These are phyloP conservation scores for Oryzias celebensis DNA, from an alignment of 2,113 vertebrate species.

Conservation along the genomic window DNA sequence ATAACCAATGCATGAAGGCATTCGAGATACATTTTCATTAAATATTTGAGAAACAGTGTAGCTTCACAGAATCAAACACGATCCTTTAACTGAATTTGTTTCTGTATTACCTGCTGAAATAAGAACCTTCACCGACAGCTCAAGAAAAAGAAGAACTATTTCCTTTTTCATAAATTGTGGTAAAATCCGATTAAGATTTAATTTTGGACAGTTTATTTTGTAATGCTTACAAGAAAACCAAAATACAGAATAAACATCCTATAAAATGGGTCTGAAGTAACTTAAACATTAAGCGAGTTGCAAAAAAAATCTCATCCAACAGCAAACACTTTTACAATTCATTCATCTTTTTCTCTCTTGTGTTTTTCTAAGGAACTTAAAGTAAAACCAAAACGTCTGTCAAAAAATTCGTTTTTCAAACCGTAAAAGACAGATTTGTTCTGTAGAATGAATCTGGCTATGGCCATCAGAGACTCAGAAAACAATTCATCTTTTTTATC, in stretches of 20 bases:
- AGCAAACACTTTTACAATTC: background rate
- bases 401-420: background rate
- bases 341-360: background rate
- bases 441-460: background rate
- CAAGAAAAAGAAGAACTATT: too few relatives aligned
- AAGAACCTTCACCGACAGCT: background rate
- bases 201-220: background rate
- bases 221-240: too few relatives aligned
- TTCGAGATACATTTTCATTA: slow-evolving; percentile 1
- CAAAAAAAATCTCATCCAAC: background rate
- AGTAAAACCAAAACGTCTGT: too few relatives aligned
- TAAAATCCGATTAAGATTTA: background rate
- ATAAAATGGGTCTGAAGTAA: too few relatives aligned
- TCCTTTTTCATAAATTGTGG: background rate
- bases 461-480: background rate
- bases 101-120: background rate
- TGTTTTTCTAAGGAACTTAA: background rate
- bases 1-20: slow-evolving; percentile 11
- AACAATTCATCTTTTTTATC: background rate
- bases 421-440: background rate
- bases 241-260: too few relatives aligned
- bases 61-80: background rate
- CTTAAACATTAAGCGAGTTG: background rate
- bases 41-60: slow-evolving; percentile 1
- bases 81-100: background rate